These are phyloP conservation scores for Spialia ferax DNA, from an alignment of 2,888 invertebrate species.

Conservation along the genomic window DNA sequence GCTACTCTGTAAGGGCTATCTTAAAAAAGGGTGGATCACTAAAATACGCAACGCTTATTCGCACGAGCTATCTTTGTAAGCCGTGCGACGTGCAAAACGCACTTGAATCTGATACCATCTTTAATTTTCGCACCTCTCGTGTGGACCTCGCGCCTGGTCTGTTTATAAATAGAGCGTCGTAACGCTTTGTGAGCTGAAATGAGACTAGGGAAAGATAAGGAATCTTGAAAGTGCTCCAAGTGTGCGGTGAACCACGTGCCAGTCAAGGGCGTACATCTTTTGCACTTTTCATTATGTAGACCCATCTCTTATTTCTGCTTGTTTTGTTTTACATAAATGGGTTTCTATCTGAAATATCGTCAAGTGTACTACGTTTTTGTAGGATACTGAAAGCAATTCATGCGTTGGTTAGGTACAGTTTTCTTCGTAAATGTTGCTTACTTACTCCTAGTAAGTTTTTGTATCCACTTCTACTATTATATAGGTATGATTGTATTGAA, in stretches of 20 bases:
- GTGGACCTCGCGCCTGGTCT: conserved; percentile 64
- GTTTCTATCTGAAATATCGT: conserved; percentile 2
- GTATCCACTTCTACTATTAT: too few relatives aligned
- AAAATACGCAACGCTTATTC: conserved; percentile 61
- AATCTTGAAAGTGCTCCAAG: conserved; percentile 78
- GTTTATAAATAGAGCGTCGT: conserved; percentile 77
- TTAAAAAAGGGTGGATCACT: conserved; percentile 53
- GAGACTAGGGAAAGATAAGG: conserved; percentile 76
- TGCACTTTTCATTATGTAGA: conserved; percentile 68
- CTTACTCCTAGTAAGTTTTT: too few relatives aligned
- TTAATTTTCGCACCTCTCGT: conserved; percentile 85
- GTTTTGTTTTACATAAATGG: conserved; percentile 41
- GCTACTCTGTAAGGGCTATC: not conserved
- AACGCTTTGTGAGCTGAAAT: conserved; percentile 79
- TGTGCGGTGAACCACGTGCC: conserved; percentile 59
- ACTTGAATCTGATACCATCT: conserved; percentile 79
- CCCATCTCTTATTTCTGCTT: conserved; percentile 33
- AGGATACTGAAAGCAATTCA: too few relatives aligned
- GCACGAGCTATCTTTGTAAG: conserved; percentile 53
- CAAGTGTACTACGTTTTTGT: too few relatives aligned
- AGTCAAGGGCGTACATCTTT: conserved; percentile 66
- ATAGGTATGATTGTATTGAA: too few relatives aligned
- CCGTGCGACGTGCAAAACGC: conserved; percentile 71
- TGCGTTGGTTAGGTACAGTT: too few relatives aligned
- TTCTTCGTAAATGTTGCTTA: too few relatives aligned